Evolutionary conservation across 2,797 vertebrate genomes (phyloP), one percentile per base, ranked within the genome.

Genomic region (Meda fulgida): DNA sequence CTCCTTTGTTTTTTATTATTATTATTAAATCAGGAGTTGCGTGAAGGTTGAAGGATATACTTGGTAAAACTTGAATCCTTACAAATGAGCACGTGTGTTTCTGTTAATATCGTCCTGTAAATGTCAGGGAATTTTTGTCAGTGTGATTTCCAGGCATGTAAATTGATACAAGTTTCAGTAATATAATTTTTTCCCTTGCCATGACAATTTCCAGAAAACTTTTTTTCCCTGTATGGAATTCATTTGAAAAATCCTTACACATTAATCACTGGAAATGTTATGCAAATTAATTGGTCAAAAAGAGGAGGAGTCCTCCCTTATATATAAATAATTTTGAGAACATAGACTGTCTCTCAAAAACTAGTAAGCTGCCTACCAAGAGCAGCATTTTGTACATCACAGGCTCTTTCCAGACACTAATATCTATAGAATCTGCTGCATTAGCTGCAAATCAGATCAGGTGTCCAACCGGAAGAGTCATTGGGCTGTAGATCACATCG

Each of bases 401-500:
- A n/a, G 26, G 51, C 48, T 80, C 78, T 34, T 31, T 9, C 63
- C 29, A 2, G 6, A 70, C 1, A 18, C 18, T 4, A 46, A 40
- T 58, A 51, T 31, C 63, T 78, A 31, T 23, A 7, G 31, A 40
- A 16, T 48, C 26, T 72, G 53, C 38, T 75, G 70, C 40, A 34
- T 83, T 83, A 34, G 21, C 38, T n/a, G 19, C 6, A 26, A 69
- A 58, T 84, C 75, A 46, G 51, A 78, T 60, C 65, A 84, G 66
- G 75, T 84, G 66, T 78, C 26, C 48, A 67, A 60, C 48, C 43
- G 21, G 38, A 82, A 38, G 11, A 73, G 51, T 46, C 11, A 29
- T 16, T 69, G 63, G 18, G 82, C 83, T 78, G 48, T 70, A 55
- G 73, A 78, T 84, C 38, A 21, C 43, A 26, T 84, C 9, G 65